phyloP scores from a whole-genome alignment of 2,888 invertebrate species.

The Drosophila nr. fundita region DNA sequence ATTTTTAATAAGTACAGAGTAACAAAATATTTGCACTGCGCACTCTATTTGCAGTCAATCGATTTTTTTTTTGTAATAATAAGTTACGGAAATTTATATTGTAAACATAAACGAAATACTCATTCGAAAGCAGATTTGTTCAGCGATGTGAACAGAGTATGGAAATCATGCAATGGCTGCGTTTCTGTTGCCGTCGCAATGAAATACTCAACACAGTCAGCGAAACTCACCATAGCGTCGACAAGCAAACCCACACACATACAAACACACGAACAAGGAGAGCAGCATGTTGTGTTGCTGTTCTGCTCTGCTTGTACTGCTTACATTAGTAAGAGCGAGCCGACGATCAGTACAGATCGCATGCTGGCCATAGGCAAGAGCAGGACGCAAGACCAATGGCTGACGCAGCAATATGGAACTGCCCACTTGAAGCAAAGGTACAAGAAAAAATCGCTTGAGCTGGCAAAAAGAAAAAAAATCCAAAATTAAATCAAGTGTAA shows the following conservation, averaged over 20 bases:
- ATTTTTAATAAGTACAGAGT: not conserved
- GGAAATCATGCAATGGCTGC: slow-evolving; percentile 28
- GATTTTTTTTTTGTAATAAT: not conserved
- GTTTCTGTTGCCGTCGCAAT: slow-evolving; percentile 17
- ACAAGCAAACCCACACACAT: slow-evolving; percentile 40
- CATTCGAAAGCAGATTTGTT: not conserved
- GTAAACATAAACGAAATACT: not conserved
- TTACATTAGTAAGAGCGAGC: slow-evolving; percentile 53
- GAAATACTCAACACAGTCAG: slow-evolving; percentile 15
- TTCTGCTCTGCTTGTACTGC: slow-evolving; percentile 36
- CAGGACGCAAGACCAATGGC: slow-evolving; percentile 81
- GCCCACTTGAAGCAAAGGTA: slow-evolving; percentile 56
- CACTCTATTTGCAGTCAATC: not conserved
- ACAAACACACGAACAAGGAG: slow-evolving; percentile 14
- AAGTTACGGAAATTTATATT: not conserved
- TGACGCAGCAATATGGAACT: slow-evolving; percentile 55
- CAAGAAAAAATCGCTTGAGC: slow-evolving; percentile 26
- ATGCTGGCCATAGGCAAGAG: slow-evolving; percentile 45
- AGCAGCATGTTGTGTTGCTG: slow-evolving; percentile 41
- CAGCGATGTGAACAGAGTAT: not conserved
- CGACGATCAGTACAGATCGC: slow-evolving; percentile 57
- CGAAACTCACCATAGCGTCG: slow-evolving; percentile 53
- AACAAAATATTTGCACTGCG: not conserved
- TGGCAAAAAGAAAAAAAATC: slow-evolving; percentile 9
- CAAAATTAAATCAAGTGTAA: slow-evolving; percentile 16